A percentile compares a stretch with the other conserved stretches of the same genome.
phyloP scores from a whole-genome alignment of 2,797 vertebrate species.

The Delichon dasypus region DNA sequence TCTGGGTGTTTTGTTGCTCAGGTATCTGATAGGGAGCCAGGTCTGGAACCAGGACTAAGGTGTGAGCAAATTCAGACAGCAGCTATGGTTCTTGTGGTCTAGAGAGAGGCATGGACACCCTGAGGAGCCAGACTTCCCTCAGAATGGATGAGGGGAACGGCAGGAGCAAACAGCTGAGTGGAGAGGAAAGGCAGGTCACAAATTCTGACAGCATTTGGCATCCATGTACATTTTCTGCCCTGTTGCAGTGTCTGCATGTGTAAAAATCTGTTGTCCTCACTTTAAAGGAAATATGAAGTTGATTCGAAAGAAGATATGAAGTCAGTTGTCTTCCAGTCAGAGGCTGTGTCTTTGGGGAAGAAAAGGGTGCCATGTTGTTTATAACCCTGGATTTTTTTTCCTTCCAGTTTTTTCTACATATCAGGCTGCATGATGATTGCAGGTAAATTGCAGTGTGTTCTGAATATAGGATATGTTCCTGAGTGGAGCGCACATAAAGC shows the following conservation, averaged over 20 bases:
- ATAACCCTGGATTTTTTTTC: neutral
- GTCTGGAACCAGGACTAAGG: neutral
- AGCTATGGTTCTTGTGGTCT: neutral
- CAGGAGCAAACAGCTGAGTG: neutral
- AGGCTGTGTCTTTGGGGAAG: neutral
- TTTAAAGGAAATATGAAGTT: neutral
- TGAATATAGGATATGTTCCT: neutral
- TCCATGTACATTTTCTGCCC: fast-evolving
- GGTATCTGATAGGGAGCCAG: neutral
- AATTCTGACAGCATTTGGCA: neutral
- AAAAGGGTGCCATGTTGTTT: neutral
- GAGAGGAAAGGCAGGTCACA: neutral
- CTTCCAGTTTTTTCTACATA: neutral
- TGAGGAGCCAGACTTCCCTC: neutral
- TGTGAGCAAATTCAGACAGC: neutral
- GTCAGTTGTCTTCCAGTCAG: neutral
- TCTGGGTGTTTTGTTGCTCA: neutral
- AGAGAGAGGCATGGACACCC: neutral
- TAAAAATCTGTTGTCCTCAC: neutral
- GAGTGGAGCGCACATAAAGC: neutral
- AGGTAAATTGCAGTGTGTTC: neutral
- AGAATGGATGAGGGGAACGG: neutral
- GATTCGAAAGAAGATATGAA: fast-evolving
- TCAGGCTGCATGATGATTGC: neutral
- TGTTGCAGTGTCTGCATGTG: neutral